Evolutionary conservation across 2,888 invertebrate genomes (phyloP).

Genomic region (Macroteleia sp.): DNA sequence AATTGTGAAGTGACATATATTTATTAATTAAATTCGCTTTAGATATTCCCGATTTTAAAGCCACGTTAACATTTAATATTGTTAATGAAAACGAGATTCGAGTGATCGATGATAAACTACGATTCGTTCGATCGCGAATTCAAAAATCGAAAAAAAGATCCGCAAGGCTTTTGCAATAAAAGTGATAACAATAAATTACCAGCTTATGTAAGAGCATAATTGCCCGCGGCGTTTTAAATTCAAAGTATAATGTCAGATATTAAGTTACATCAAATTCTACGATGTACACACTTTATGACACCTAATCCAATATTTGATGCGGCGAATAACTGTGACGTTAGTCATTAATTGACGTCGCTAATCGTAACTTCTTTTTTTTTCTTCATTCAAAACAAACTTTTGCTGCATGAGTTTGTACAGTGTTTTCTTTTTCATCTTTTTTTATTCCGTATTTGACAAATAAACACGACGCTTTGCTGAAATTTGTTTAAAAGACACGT

Average conservation of each 20-base stretch:
- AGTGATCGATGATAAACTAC: no score
- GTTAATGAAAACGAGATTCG: no score
- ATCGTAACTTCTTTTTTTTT: conserved; percentile 11
- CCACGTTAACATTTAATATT: no score
- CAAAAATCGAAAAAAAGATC: no score
- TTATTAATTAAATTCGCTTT: no score
- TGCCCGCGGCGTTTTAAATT: conserved; percentile 30
- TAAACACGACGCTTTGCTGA: neutral
- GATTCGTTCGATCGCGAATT: no score
- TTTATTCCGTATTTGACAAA: neutral
- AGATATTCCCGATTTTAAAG: no score
- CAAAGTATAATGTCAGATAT: conserved; percentile 39
- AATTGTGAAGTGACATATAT: no score
- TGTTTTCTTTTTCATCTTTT: no score
- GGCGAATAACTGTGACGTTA: conserved; percentile 47
- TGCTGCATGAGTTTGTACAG: no score
- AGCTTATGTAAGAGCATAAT: conserved; percentile 32
- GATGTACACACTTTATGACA: conserved; percentile 44
- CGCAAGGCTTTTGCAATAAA: no score
- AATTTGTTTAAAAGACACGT: neutral
- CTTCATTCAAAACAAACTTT: conserved; percentile 28
- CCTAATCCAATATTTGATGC: conserved; percentile 47
- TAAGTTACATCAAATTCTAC: conserved; percentile 48
- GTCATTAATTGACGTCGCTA: conserved; percentile 29
- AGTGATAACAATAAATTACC: no score